Evolutionary conservation across 2,113 vertebrate species (phyloP).

Genomic region (Aviceda subcristata): DNA sequence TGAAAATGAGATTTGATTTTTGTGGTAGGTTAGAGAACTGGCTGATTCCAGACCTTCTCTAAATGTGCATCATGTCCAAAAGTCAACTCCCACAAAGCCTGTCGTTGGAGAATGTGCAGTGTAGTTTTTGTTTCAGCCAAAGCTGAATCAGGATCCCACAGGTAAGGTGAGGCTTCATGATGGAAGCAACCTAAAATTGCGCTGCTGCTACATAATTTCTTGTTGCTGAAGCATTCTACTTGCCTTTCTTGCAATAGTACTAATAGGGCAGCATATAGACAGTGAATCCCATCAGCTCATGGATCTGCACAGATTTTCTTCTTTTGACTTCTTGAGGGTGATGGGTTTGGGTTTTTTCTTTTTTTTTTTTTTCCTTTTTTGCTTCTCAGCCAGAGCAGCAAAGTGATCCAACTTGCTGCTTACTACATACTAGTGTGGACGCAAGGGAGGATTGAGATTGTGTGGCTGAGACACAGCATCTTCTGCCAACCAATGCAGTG

Average conservation of each 20-base stretch:
- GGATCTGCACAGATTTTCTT: not conserved
- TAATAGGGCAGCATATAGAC: not conserved
- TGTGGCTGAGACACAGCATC: not conserved
- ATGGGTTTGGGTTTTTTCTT: too few species aligned
- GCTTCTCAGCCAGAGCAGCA: not conserved
- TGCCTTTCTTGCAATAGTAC: not conserved
- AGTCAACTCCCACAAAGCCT: accelerated
- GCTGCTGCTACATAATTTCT: not conserved
- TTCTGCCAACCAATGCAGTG: not conserved
- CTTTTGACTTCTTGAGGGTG: not conserved
- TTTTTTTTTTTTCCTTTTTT: not conserved
- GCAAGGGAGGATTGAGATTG: not conserved
- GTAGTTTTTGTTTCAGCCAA: not conserved
- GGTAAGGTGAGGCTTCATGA: not conserved
- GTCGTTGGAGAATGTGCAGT: not conserved
- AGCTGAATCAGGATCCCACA: not conserved
- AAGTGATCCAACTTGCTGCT: not conserved
- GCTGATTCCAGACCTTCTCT: not conserved
- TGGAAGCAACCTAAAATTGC: not conserved
- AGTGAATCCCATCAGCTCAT: not conserved
- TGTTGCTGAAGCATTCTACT: not conserved
- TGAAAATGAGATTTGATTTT: not conserved
- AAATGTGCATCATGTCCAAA: not conserved
- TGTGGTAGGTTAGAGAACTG: not conserved
- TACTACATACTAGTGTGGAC: not conserved